Base-by-base conservation (phyloP, 2,113 vertebrate species). In the Leptobrachium ailaonicum region DNA sequence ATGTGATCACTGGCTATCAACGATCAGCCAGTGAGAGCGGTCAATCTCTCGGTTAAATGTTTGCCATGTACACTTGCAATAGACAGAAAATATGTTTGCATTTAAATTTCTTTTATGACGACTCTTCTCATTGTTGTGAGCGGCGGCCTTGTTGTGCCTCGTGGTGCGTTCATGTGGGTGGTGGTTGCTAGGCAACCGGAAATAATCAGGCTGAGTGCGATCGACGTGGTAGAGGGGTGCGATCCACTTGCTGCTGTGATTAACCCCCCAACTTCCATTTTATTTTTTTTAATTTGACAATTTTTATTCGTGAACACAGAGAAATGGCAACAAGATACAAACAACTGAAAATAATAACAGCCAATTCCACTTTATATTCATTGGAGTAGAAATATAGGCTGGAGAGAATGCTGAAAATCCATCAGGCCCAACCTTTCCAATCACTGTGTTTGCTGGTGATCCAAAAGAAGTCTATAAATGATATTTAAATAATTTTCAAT, bases 161-260 rank as follows among this genome's bases (percentile, higher is more conserved):
- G 13, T 69, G 71, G 71, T 62, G 66, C 14, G 64, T 81, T 81
- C 54, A 81, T 69, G 79, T 81, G 44, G 79, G 79, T 63, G 64
- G 73, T 62, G 11, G 79, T 81, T 81, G 79, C 79, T 69, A 60
- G n/a, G 79, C 62, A 81, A 81, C 79, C 53, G 58, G 79, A 73
- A 75, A 32, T 75, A 42, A 50, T 81, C 79, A 69, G 42, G 78
- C 71, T 68, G 63, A 67, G 50, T 68, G 63, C 47, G 56, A 74
- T 66, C 45, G 12, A 56, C 45, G 8, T 32, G 11, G 41, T 44
- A 60, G 53, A 75, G 67, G 68, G 63, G 71, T 75, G 71, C 53
- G n/a, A 53, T 69, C 58, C 42, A 44, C 47, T 64, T 56, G 50
- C 54, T 45, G 63, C 41, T 12, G 20, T 6, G 41, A 44, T 80